Percentiles rank a stretch among this genome's conserved stretches.
Conservation (phyloP, 2,888 invertebrate species). For the Andrena hattorfiana region DNA sequence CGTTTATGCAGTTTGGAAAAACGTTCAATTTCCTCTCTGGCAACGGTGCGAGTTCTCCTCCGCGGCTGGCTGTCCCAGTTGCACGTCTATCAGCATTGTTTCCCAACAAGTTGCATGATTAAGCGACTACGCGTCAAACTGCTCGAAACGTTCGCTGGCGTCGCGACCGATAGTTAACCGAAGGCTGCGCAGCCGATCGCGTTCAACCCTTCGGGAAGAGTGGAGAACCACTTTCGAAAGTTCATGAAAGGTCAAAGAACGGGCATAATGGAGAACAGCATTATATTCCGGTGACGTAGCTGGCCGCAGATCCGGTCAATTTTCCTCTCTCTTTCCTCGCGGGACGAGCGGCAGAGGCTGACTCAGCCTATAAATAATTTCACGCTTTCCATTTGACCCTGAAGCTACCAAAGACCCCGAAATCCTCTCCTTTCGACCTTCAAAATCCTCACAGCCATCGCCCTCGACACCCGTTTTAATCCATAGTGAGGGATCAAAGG, state of each 20-base stretch:
- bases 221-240: constrained; percentile 44
- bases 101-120: too few relatives aligned
- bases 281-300: constrained; percentile 53
- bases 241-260: constrained; percentile 52
- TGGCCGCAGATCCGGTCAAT: constrained; percentile 51
- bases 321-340: constrained; percentile 45
- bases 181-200: background rate
- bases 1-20: too few relatives aligned
- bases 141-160: too few relatives aligned
- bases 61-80: too few relatives aligned
- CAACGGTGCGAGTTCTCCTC: too few relatives aligned
- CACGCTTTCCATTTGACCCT: constrained; percentile 17
- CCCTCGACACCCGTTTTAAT: too few relatives aligned
- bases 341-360: constrained; percentile 12
- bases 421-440: constrained; percentile 10
- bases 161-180: background rate
- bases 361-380: constrained; percentile 44
- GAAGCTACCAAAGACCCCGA: background rate
- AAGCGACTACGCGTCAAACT: too few relatives aligned
- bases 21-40: too few relatives aligned
- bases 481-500: background rate
- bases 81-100: too few relatives aligned
- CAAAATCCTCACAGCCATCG: background rate
- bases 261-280: constrained; percentile 40
- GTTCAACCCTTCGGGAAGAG: background rate